These are phyloP conservation scores for Druceiella hillmani DNA, from an alignment of 2,888 invertebrate species.

Conservation along the genomic window DNA sequence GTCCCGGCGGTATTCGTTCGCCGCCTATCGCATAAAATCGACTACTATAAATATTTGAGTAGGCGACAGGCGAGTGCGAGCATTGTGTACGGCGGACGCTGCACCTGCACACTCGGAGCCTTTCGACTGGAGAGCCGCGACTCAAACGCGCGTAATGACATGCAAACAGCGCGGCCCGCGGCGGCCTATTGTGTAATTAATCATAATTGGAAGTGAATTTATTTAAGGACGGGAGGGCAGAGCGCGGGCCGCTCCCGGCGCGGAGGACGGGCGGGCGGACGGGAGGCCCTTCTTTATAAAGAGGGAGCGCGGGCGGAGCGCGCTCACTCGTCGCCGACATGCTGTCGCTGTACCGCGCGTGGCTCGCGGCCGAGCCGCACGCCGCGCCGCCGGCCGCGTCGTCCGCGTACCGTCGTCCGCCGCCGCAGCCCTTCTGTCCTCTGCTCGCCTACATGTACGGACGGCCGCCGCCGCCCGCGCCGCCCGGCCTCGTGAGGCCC, in stretches of 20 bases:
- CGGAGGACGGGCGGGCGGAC: background rate
- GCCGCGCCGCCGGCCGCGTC: constrained; percentile 25
- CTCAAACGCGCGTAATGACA: background rate
- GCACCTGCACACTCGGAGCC: constrained; percentile 14
- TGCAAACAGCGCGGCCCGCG: background rate
- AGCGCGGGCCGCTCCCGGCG: background rate
- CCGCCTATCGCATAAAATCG: too few relatives aligned
- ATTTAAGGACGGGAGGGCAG: background rate
- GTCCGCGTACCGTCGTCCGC: constrained; percentile 35
- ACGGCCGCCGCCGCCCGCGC: constrained; percentile 33
- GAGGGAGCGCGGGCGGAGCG: constrained; percentile 20
- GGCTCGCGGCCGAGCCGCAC: constrained; percentile 33
- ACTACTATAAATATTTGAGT: constrained; percentile 1
- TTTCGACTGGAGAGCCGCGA: constrained; percentile 17
- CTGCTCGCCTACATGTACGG: constrained; percentile 71
- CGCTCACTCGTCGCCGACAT: constrained; percentile 26
- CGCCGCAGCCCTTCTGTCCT: constrained; percentile 59
- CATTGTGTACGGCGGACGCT: constrained; percentile 22
- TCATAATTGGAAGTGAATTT: background rate
- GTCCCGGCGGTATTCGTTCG: too few relatives aligned
- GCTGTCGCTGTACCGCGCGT: constrained; percentile 50
- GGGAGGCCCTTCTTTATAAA: background rate
- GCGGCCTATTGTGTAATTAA: background rate
- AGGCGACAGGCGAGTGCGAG: constrained; percentile 26
- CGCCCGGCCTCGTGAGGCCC: constrained; percentile 22